These are phyloP conservation scores for Sanderia malayensis DNA, from an alignment of 30 jellyfish, hydroid and myxozoan species.

Conservation along the genomic window DNA sequence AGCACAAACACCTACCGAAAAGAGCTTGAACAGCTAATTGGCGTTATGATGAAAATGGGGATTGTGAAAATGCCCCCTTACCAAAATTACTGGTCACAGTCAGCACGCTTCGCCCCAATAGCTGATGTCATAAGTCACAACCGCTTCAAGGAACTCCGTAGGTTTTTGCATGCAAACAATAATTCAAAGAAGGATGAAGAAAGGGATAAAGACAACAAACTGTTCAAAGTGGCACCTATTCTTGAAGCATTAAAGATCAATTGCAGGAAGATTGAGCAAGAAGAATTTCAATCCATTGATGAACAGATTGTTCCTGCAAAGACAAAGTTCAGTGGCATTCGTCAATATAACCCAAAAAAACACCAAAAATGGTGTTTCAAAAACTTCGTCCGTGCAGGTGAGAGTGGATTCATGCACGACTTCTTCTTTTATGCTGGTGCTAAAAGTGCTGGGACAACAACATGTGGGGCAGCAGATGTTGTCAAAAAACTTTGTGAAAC, in stretches of 20 bases:
- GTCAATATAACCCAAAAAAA: conserved; percentile 33
- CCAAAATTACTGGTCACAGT: background rate
- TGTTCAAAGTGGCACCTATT: conserved; percentile 10
- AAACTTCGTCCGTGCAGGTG: conserved; percentile 40
- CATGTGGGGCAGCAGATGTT: too few relatives aligned
- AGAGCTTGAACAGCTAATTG: background rate
- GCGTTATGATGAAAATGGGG: background rate
- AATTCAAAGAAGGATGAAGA: too few relatives aligned
- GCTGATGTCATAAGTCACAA: conserved; percentile 1
- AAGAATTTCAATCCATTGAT: too few relatives aligned
- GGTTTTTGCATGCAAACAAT: too few relatives aligned
- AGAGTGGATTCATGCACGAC: conserved; percentile 16
- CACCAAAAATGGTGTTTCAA: conserved; percentile 53
- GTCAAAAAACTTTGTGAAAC: too few relatives aligned
- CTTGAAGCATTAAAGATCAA: background rate
- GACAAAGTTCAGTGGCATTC: too few relatives aligned
- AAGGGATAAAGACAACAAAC: too few relatives aligned
- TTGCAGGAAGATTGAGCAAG: conserved; percentile 1
- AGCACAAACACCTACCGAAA: background rate
- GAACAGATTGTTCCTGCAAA: too few relatives aligned
- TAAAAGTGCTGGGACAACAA: too few relatives aligned
- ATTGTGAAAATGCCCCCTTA: background rate
- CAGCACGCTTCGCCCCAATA: background rate
- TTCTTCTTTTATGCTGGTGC: too few relatives aligned
- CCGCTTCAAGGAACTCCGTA: conserved; percentile 22